phyloP scores from a whole-genome alignment of 1,140 invertebrate species.

The Drosophila equinoxialis region DNA sequence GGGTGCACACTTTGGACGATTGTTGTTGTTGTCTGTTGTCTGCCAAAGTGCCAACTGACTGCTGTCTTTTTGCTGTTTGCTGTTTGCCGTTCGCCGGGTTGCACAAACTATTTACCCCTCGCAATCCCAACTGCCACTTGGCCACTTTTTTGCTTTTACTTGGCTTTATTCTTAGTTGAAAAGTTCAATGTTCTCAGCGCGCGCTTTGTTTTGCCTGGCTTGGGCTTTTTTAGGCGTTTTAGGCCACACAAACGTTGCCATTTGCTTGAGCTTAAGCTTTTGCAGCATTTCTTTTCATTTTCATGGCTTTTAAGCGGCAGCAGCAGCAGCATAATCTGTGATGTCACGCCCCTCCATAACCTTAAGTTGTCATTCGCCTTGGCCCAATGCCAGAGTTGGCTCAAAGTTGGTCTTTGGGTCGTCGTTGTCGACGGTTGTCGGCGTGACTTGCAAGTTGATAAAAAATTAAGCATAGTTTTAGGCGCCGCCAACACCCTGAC shows the following conservation, averaged over 20 bases:
- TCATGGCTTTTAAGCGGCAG: constrained; percentile 53
- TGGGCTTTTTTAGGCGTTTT: constrained; percentile 32
- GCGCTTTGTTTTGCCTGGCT: constrained; percentile 56
- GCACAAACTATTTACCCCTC: constrained; percentile 64
- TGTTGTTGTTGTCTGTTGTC: constrained; percentile 53
- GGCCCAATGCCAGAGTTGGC: constrained; percentile 52
- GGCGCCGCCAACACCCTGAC: constrained; percentile 41
- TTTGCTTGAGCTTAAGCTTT: constrained; percentile 48
- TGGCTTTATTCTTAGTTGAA: background rate
- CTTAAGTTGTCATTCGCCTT: constrained; percentile 28
- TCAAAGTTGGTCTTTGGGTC: constrained; percentile 77
- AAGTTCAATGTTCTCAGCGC: constrained; percentile 66
- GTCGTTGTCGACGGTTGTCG: background rate
- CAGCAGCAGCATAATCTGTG: constrained; percentile 37
- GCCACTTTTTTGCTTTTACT: constrained; percentile 29
- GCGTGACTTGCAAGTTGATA: constrained; percentile 28
- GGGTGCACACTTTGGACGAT: constrained; percentile 55
- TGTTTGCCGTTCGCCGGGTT: constrained; percentile 42
- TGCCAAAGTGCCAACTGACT: constrained; percentile 39
- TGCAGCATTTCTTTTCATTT: constrained; percentile 41
- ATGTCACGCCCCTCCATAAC: constrained; percentile 40
- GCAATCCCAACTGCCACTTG: constrained; percentile 42
- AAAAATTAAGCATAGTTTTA: constrained; percentile 69
- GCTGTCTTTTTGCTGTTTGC: constrained; percentile 47
- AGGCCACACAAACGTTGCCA: constrained; percentile 64